Evolutionary conservation across 1,140 invertebrate genomes (phyloP).

Genomic region (Drosophila triauraria): DNA sequence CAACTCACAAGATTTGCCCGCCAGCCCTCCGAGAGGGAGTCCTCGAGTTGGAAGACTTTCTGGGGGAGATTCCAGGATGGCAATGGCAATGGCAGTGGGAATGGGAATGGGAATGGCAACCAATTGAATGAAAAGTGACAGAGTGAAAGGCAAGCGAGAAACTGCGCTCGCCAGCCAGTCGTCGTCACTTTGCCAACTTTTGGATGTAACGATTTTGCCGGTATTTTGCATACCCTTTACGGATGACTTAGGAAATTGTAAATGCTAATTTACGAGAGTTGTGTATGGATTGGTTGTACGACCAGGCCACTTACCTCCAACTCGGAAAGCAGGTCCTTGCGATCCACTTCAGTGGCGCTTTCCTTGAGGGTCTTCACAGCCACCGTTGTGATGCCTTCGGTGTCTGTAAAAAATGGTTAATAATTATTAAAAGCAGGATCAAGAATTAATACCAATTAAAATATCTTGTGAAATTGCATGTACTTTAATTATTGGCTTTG

Average conservation of each 20-base stretch:
- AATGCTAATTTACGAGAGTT: constrained; percentile 36
- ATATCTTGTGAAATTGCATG: too few relatives aligned
- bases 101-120: constrained; percentile 33
- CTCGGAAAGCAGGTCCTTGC: constrained; percentile 94
- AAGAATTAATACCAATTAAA: too few relatives aligned
- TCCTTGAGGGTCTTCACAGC: constrained; percentile 97
- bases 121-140: constrained; percentile 61
- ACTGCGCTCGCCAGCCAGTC: constrained; percentile 25
- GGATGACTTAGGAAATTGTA: constrained; percentile 13
- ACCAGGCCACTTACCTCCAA: constrained; percentile 86
- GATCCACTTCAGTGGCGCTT: constrained; percentile 95
- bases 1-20: constrained; percentile 47
- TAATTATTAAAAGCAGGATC: not conserved
- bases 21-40: constrained; percentile 8
- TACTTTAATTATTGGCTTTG: not conserved
- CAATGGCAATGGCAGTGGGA: not conserved
- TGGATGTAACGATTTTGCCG: constrained; percentile 46
- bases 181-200: constrained; percentile 49
- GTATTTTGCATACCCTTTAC: constrained; percentile 35
- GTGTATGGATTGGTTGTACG: not conserved
- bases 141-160: constrained; percentile 45
- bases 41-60: constrained; percentile 47
- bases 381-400: constrained; percentile 90
- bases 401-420: constrained; percentile 84
- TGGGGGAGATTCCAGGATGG: constrained; percentile 27